Evolutionary conservation across 2,888 invertebrate species (phyloP).

Genomic region (Anthophora plumipes): DNA sequence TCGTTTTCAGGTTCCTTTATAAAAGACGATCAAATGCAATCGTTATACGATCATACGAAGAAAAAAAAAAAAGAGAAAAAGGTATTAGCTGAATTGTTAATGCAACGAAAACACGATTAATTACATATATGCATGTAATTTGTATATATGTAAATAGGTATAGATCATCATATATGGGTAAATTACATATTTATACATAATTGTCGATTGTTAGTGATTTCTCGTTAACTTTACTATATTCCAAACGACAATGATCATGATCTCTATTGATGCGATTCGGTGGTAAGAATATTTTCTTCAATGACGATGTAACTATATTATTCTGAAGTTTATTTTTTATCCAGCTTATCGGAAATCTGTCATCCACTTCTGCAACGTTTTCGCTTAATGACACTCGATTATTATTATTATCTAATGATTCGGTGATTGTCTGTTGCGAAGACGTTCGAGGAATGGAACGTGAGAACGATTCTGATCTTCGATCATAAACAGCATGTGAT

Average conservation of each 20-base stretch:
- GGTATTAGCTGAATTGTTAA: not conserved
- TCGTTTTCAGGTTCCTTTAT: conserved; percentile 81
- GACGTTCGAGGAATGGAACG: conserved; percentile 5
- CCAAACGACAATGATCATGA: conserved; percentile 26
- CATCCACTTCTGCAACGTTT: conserved; percentile 9
- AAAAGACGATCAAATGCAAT: conserved; percentile 34
- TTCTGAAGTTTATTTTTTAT: conserved; percentile 37
- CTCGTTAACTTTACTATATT: conserved; percentile 55
- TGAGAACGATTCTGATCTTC: conserved; percentile 18
- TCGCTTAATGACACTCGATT: conserved; percentile 33
- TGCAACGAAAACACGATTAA: not conserved
- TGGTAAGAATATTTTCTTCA: conserved; percentile 29
- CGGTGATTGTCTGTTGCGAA: conserved; percentile 7
- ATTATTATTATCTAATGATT: conserved; percentile 48
- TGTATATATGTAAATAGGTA: too few species aligned
- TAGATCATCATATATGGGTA: too few species aligned
- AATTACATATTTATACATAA: too few species aligned
- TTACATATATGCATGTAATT: not conserved
- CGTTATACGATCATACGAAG: conserved; percentile 10
- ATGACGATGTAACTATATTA: conserved; percentile 24
- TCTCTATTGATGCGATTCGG: not conserved
- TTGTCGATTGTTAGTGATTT: not conserved
- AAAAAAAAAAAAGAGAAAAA: not conserved
- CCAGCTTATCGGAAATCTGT: conserved; percentile 24
- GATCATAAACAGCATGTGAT: conserved; percentile 1